Base-by-base conservation (phyloP, 2,888 invertebrate species). In the Petrophora chlorosata region DNA sequence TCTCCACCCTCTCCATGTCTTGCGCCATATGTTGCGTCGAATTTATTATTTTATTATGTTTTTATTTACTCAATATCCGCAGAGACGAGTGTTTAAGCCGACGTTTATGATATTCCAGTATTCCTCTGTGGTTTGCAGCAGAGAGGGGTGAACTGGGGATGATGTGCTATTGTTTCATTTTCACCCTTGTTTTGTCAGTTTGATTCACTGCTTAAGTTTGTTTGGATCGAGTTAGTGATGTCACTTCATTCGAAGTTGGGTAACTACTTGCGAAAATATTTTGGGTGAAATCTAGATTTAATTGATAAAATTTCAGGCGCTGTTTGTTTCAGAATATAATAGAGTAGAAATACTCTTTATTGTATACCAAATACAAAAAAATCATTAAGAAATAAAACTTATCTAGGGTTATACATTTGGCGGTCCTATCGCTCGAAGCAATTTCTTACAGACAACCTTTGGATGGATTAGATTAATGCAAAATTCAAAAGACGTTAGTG, bases 61-160 rank as follows among this genome's bases (percentile, higher is more conserved):
- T 88, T 88, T 88, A 89, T 89, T 89, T 87, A 88, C 79, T 83
- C 77, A 75, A 73, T 73, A 75, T 86, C 87, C 81, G 69, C 61
- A 50, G 85, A 82, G 88, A 85, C 76, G 85, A 83, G 88, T 88
- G 89, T 87, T 90, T 88, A 88, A 90, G 87, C 85, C 78, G 87
- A 83, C 88, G 81, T 88, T 89, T 89, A 89, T 88, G 84, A 89
- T 86, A 88, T 86, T 87, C 86, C 88, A 83, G 88, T 86, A 88
- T 86, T 87, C 86, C 88, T 86, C 63, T 80, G 90, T 74, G 89
- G 89, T 79, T 86, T 82, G 72, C 61, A 55, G 23, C 54, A 53
- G 82, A 53, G 82, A 81, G 82, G 87, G 87, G 85, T 68, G 77
- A 65, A 66, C 64, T 65, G 59, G 61, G 65, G 70, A 70, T 83